Percentiles rank a stretch among this genome's conserved stretches.
Conservation (phyloP, 2,888 invertebrate genomes). For the Artemia sinica region DNA sequence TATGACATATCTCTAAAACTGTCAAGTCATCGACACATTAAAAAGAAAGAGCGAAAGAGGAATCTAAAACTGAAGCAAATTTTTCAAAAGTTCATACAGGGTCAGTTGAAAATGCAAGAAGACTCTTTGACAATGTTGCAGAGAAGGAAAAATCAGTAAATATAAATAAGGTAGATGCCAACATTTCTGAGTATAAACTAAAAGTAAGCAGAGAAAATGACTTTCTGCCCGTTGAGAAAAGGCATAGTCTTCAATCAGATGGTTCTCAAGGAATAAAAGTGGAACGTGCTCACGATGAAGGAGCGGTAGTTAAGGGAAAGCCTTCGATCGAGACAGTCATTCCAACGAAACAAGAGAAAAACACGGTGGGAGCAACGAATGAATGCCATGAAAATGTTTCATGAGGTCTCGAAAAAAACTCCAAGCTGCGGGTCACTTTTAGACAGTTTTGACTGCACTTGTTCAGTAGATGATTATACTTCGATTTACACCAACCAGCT, state of each 20-base stretch:
- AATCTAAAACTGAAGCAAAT: background rate
- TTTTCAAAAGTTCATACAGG: slow-evolving; percentile 4
- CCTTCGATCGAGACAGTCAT: background rate
- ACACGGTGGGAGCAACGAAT: background rate
- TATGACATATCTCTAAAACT: too few relatives aligned
- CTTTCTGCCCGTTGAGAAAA: too few relatives aligned
- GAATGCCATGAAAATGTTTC: slow-evolving; percentile 8
- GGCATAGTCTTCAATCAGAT: too few relatives aligned
- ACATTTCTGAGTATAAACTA: slow-evolving; percentile 1
- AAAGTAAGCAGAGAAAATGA: background rate
- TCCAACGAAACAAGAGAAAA: too few relatives aligned
- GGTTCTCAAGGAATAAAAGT: too few relatives aligned
- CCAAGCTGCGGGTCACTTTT: too few relatives aligned
- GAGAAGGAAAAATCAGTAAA: background rate
- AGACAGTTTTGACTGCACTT: too few relatives aligned
- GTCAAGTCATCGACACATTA: too few relatives aligned
- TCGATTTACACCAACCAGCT: background rate
- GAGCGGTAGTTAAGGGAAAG: background rate
- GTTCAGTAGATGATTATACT: too few relatives aligned
- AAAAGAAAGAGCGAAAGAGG: too few relatives aligned
- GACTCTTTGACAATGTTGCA: background rate
- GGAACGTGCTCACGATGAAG: too few relatives aligned
- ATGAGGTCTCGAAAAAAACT: background rate
- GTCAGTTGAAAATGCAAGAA: background rate
- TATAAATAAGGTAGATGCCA: background rate